phyloP scores from a whole-genome alignment of 2,113 vertebrate species.

The Clarias batrachus region DNA sequence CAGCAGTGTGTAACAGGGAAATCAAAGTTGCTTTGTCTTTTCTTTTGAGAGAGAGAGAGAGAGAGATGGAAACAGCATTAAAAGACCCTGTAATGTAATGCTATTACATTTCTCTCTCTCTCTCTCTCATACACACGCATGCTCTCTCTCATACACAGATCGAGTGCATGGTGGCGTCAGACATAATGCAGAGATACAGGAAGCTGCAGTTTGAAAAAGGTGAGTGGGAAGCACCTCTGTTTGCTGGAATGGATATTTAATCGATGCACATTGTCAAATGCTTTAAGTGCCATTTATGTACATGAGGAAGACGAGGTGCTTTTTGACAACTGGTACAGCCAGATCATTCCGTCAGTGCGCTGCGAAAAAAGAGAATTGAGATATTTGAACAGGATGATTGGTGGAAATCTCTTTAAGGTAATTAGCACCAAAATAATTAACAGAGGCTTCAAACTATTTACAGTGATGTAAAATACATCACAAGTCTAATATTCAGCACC shows the following conservation, averaged over 20 bases:
- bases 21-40: not conserved
- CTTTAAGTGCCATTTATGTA: conserved; percentile 8
- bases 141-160: conserved; percentile 74
- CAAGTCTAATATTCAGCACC: not conserved
- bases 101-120: not conserved
- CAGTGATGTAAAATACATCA: not conserved
- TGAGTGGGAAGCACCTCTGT: conserved; percentile 64
- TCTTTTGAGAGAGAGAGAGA: not conserved
- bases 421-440: not conserved
- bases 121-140: not conserved
- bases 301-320: too few species aligned
- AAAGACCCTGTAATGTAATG: not conserved
- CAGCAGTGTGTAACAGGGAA: not conserved
- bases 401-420: not conserved
- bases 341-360: not conserved
- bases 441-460: not conserved
- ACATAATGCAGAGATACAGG: conserved; percentile 95
- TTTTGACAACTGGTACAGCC: not conserved
- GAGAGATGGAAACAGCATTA: too few species aligned
- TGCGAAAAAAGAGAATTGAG: not conserved
- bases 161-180: conserved; percentile 93
- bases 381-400: not conserved
- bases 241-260: not conserved
- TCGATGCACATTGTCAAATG: not conserved
- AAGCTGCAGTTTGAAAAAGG: conserved; percentile 97